Evolutionary conservation across 2,113 vertebrate species (phyloP), one percentile per base, ranked within the genome.

Genomic region (Ginglymostoma cirratum): DNA sequence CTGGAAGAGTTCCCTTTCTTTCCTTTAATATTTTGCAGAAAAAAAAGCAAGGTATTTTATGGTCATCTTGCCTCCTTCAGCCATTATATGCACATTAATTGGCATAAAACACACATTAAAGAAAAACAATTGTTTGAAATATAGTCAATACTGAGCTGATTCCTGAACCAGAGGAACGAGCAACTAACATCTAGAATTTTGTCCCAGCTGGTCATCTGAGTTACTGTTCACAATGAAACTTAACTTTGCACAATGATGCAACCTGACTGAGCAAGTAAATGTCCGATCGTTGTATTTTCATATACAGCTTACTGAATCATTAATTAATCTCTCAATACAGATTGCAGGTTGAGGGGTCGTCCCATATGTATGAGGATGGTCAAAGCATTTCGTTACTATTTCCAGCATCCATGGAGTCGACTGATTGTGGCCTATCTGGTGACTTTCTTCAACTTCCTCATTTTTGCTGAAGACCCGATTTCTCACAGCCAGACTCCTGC

Each of bases 401-500:
- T 99, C 97, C 99, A 99, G 98, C 99, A 99, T 96, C 99, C 99
- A 0, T 99, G 99, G 99, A 99, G 98, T 92, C 99, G 99, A 69
- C 97, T 99, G 97, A 97, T 98, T 34, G 98, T 99, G 98, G 99
- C 99, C 97, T 99, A 99, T 97, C 97, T 99, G 96, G 99, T 99
- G 97, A 99, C 98, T 97, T 99, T 99, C 98, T 99, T 98, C 96
- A 99, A 99, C 97, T 99, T 99, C 97, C 97, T 99, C 96, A 98
- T 99, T 98, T 99, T 99, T 96, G 99, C 99, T 0, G 99, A 99
- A 96, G 99, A 99, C 97, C 99, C 99, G 0, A 96, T 99, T 89
- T 99, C 99, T 72, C 99, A 99, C 97, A 99, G 99, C 96, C 99
- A 99, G 97, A 99, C 99, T 0, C 98, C 99, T 97, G 99, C 99